Conservation (phyloP, 2,113 vertebrate species). For the Oreocharis arfaki region DNA sequence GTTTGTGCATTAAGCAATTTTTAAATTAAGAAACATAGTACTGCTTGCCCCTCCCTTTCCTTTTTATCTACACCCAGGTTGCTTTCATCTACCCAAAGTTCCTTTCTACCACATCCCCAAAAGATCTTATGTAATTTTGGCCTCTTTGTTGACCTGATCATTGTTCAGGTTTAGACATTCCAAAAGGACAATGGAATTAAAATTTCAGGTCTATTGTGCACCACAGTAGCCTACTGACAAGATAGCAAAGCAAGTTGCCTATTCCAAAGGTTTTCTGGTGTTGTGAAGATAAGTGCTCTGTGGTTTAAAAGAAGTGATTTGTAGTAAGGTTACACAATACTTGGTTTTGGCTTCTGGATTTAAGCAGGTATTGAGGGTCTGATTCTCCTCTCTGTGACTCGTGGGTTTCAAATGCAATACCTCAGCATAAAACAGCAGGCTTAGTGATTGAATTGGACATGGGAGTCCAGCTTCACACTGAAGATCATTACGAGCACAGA, state of each 20-base stretch:
- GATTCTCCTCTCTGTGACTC: not conserved
- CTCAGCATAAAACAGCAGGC: not conserved
- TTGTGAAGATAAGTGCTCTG: not conserved
- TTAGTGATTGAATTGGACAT: not conserved
- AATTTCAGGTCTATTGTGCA: not conserved
- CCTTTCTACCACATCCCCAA: not conserved
- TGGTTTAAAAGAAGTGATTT: not conserved
- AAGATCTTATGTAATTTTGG: not conserved
- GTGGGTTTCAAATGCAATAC: not conserved
- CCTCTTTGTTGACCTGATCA: not conserved
- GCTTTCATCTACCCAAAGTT: not conserved
- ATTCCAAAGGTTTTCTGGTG: not conserved
- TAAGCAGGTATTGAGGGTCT: not conserved
- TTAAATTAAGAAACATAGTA: not conserved
- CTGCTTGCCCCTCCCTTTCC: slow-evolving; percentile 23
- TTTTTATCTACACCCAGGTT: not conserved
- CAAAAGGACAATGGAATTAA: not conserved
- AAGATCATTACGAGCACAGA: not conserved
- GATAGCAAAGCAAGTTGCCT: not conserved
- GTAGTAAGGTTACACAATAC: not conserved
- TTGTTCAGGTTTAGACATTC: not conserved
- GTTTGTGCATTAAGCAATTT: not conserved
- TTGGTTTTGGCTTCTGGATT: not conserved
- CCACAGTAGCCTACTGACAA: not conserved
- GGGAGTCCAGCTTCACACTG: not conserved